phyloP scores from a whole-genome alignment of 2,797 vertebrate genomes.

The Salmo trutta region DNA sequence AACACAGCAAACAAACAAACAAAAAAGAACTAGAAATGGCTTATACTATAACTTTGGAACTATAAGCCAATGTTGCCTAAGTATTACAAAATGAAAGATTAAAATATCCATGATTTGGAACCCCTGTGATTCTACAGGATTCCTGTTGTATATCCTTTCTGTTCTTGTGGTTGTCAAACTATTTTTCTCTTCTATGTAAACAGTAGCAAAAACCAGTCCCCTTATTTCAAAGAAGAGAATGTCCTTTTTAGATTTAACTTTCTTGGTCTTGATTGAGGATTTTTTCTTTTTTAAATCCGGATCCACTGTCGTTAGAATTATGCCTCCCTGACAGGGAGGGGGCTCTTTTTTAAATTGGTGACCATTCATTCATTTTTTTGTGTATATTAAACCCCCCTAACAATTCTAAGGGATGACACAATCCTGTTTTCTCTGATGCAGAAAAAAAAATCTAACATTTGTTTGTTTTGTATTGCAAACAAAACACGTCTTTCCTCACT shows the following conservation, averaged over 20 bases:
- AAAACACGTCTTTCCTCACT: conserved; percentile 95
- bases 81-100: conserved; percentile 94
- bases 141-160: conserved; percentile 82
- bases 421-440: conserved; percentile 84
- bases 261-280: conserved; percentile 99
- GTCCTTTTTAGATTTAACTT: conserved; percentile 96
- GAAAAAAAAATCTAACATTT: conserved; percentile 89
- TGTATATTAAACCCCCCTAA: conserved; percentile 83
- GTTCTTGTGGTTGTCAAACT: conserved; percentile 79
- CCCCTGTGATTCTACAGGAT: conserved; percentile 95
- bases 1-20: conserved; percentile 74
- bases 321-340: conserved; percentile 88
- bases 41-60: conserved; percentile 99
- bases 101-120: conserved; percentile 84
- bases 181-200: conserved; percentile 82
- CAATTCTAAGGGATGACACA: conserved; percentile 85
- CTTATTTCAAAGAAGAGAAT: conserved; percentile 99
- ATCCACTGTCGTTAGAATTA: conserved; percentile 96
- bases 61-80: conserved; percentile 99
- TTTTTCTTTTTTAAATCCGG: conserved; percentile 93
- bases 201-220: conserved; percentile 83
- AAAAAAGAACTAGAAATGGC: conserved; percentile 96
- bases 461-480: conserved; percentile 98
- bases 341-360: conserved; percentile 97
- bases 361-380: conserved; percentile 95